phyloP scores from a whole-genome alignment of 2,113 vertebrate genomes.

The Dinomys branickii region DNA sequence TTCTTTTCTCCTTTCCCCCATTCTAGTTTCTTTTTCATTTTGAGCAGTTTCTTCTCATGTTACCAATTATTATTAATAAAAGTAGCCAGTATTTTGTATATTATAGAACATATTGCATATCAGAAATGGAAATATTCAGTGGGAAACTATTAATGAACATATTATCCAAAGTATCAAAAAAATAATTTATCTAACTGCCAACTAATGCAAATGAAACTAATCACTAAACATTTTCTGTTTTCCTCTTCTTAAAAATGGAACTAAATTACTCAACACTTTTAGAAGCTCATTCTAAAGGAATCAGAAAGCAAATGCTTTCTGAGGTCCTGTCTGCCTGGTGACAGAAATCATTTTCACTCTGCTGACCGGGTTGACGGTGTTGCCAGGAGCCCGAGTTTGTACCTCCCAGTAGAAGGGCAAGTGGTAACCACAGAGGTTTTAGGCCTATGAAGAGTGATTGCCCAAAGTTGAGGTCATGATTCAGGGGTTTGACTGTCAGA shows the following conservation, averaged over 20 bases:
- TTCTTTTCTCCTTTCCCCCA: no score
- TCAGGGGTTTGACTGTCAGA: slow-evolving; percentile 29
- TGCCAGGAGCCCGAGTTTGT: background rate
- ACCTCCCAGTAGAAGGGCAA: background rate
- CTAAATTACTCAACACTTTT: background rate
- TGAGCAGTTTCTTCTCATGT: no score
- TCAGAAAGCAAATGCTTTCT: background rate
- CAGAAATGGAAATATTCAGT: background rate
- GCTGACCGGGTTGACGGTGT: accelerated
- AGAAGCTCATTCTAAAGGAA: background rate
- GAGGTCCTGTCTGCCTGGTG: background rate
- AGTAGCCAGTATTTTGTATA: background rate
- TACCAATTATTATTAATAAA: background rate
- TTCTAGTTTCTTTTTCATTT: no score
- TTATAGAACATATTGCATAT: background rate
- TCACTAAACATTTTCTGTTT: background rate
- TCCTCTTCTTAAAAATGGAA: background rate
- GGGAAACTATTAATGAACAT: slow-evolving; percentile 13
- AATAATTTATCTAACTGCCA: background rate
- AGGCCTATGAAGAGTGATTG: background rate
- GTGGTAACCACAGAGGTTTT: background rate
- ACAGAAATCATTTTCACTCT: background rate
- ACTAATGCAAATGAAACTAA: background rate
- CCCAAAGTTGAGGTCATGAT: slow-evolving; percentile 49
- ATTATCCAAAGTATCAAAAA: slow-evolving; percentile 1